Percentiles rank a stretch among this genome's conserved stretches.
Conservation (phyloP, 64 coral and sea anemone species). For the Anthopleura sola region DNA sequence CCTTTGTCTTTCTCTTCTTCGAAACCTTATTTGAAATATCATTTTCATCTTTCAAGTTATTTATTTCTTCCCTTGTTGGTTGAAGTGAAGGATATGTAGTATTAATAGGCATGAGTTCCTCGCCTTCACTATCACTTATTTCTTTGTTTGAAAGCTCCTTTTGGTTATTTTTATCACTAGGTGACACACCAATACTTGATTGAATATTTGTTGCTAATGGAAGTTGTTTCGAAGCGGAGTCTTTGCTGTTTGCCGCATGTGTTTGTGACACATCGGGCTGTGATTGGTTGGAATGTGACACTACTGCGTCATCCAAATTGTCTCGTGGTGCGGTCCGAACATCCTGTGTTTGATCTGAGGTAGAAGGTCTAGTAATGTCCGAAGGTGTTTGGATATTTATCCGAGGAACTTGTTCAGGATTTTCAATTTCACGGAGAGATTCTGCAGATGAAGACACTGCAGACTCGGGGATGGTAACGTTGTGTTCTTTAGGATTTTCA, state of each 20-base stretch:
- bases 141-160: not conserved
- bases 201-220: too few relatives aligned
- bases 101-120: not conserved
- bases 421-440: not conserved
- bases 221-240: too few relatives aligned
- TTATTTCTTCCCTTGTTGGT: not conserved
- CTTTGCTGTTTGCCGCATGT: too few relatives aligned
- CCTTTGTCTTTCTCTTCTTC: not conserved
- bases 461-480: not conserved
- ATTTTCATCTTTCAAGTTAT: not conserved
- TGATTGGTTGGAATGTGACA: not conserved
- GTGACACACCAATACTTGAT: too few relatives aligned
- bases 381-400: not conserved
- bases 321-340: not conserved
- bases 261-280: too few relatives aligned
- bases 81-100: not conserved
- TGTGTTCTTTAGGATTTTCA: not conserved
- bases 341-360: not conserved
- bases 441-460: not conserved
- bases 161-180: not conserved
- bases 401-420: not conserved
- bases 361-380: not conserved
- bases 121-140: not conserved
- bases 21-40: not conserved
- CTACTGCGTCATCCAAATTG: not conserved